phyloP scores from a whole-genome alignment of 2,888 invertebrate genomes.

The Leptinotarsa haldemani region DNA sequence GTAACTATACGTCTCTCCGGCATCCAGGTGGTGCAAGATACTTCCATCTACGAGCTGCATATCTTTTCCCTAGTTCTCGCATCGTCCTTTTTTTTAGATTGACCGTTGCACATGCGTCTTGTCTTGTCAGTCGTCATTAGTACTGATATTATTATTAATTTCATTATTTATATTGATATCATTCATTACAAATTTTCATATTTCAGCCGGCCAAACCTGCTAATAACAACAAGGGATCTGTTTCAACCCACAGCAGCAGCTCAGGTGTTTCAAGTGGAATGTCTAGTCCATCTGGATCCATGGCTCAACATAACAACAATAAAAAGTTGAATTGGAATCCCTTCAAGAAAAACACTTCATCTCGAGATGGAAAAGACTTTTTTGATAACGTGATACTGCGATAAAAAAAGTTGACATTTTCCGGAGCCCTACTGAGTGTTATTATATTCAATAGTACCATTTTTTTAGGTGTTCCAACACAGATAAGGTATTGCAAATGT shows the following conservation, averaged over 20 bases:
- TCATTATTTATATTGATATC: too few species aligned
- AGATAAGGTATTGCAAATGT: too few species aligned
- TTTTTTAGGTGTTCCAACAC: background rate
- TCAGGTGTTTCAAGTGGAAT: conserved; percentile 71
- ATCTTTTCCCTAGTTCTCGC: too few species aligned
- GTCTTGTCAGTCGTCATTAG: background rate
- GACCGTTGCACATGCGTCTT: too few species aligned
- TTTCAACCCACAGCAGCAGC: conserved; percentile 70
- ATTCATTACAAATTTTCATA: background rate
- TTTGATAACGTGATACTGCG: conserved; percentile 65
- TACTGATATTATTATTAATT: background rate
- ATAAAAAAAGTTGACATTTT: conserved; percentile 41
- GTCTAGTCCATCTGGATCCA: conserved; percentile 71
- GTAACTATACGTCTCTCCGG: too few species aligned
- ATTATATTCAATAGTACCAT: background rate
- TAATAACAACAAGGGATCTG: conserved; percentile 66
- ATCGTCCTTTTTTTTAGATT: too few species aligned
- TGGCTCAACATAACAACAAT: conserved; percentile 64
- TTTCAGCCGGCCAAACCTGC: conserved; percentile 63
- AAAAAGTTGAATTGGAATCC: conserved; percentile 75
- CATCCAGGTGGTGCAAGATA: too few species aligned
- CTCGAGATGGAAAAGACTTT: conserved; percentile 69
- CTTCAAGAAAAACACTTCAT: conserved; percentile 72
- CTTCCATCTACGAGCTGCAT: too few species aligned
- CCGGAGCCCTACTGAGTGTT: background rate